A percentile compares a stretch with the other conserved stretches of the same genome.
phyloP scores from a whole-genome alignment of 2,888 invertebrate genomes.

The Agrochola lota region DNA sequence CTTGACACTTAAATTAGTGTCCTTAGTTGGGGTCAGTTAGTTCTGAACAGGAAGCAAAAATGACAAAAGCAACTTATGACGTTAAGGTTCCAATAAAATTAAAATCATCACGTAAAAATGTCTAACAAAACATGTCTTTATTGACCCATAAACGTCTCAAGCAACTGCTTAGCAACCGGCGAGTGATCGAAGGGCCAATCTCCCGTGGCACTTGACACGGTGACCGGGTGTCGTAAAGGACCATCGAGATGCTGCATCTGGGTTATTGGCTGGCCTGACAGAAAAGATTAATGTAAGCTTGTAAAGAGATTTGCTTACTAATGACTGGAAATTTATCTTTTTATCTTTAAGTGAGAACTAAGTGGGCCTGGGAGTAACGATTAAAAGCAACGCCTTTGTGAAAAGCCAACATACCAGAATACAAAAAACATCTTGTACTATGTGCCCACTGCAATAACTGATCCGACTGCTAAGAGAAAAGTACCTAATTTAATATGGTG shows the following conservation, averaged over 20 bases:
- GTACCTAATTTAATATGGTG: background rate
- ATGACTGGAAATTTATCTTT: background rate
- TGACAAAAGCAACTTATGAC: background rate
- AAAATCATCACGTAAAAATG: background rate
- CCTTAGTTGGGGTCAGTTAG: background rate
- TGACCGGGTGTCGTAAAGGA: conserved; percentile 67
- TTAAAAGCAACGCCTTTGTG: background rate
- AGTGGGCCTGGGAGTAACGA: background rate
- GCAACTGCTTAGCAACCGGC: conserved; percentile 61
- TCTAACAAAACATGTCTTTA: conserved; percentile 46
- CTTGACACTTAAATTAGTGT: background rate
- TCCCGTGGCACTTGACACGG: conserved; percentile 69
- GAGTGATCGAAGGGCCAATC: conserved; percentile 63
- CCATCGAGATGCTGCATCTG: conserved; percentile 62
- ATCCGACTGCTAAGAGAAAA: background rate
- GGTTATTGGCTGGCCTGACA: conserved; percentile 62
- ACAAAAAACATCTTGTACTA: background rate
- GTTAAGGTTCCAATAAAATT: background rate
- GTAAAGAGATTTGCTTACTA: conserved; percentile 19
- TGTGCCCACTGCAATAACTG: background rate
- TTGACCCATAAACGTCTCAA: conserved; percentile 36
- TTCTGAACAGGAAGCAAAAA: background rate
- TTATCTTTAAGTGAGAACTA: background rate
- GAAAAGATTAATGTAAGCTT: conserved; percentile 35
- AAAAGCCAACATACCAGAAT: too few relatives aligned